Percentiles rank a stretch among this genome's conserved stretches.
Evolutionary conservation across 2,888 invertebrate genomes (phyloP).

Genomic region (Nasonovia ribisnigri): DNA sequence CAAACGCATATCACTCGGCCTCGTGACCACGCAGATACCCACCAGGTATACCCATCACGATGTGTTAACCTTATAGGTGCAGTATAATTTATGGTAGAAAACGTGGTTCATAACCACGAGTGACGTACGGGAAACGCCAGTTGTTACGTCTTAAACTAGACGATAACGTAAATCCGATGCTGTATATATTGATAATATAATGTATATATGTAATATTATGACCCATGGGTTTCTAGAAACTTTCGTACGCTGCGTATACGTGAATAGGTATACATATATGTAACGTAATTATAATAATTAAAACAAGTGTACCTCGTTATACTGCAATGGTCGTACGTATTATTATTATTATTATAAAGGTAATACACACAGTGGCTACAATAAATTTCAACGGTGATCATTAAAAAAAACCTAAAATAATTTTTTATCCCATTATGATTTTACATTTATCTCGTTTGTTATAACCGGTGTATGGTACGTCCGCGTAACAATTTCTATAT

Average conservation of each 20-base stretch:
- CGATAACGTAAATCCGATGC: background rate
- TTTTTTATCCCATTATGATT: background rate
- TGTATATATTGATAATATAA: background rate
- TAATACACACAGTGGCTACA: background rate
- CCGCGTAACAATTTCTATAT: background rate
- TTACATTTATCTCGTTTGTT: background rate
- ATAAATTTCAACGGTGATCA: background rate
- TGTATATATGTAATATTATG: background rate
- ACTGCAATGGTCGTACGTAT: background rate
- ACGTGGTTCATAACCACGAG: background rate
- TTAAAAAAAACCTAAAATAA: background rate
- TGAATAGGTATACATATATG: background rate
- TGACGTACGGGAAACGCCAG: background rate
- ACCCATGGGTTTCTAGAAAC: background rate
- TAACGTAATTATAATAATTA: background rate
- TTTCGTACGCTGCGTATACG: background rate
- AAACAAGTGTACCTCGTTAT: background rate
- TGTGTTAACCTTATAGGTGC: background rate
- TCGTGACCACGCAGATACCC: background rate
- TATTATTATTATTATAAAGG: background rate
- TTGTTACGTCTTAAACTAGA: background rate
- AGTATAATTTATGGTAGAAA: background rate
- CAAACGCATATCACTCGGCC: too few relatives aligned
- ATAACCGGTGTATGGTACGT: background rate
- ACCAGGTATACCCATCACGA: background rate